Evolutionary conservation across 2,113 vertebrate species (phyloP).

Genomic region (Petromus typicus): DNA sequence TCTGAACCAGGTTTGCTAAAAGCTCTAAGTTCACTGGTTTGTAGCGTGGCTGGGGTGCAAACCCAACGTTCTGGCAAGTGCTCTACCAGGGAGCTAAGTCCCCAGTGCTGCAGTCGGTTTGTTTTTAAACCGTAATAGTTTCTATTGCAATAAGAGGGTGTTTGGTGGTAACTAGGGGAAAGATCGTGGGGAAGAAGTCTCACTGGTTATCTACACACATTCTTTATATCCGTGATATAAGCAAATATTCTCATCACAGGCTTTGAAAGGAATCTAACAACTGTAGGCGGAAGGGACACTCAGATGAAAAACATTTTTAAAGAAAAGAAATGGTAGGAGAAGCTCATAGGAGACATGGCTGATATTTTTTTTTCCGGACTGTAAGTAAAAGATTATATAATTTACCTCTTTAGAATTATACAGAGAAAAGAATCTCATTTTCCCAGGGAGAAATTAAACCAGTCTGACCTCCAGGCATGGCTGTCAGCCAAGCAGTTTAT

Average conservation of each 20-base stretch:
- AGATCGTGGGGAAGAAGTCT: not conserved
- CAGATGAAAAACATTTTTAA: slow-evolving; percentile 39
- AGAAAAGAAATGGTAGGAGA: slow-evolving; percentile 35
- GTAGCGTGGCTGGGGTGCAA: not conserved
- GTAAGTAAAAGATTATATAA: slow-evolving; percentile 3
- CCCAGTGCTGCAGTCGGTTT: not conserved
- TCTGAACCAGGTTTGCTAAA: not conserved
- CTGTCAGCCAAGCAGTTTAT: slow-evolving; percentile 56
- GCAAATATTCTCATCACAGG: slow-evolving; percentile 42
- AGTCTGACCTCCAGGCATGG: slow-evolving; percentile 44
- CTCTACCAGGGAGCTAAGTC: not conserved
- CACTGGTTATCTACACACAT: not conserved
- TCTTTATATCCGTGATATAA: slow-evolving; percentile 8
- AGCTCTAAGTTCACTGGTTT: not conserved
- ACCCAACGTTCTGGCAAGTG: not conserved
- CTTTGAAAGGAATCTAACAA: slow-evolving; percentile 43
- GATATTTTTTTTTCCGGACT: slow-evolving; percentile 31
- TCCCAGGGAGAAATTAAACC: slow-evolving; percentile 49
- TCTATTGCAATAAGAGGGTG: not conserved
- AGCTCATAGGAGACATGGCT: slow-evolving; percentile 36
- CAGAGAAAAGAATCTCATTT: slow-evolving; percentile 56
- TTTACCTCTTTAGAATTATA: slow-evolving; percentile 59
- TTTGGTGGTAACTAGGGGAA: not conserved
- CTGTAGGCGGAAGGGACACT: not conserved
- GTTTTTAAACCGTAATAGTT: slow-evolving; percentile 1